These are phyloP conservation scores for Parasteatoda tepidariorum DNA, from an alignment of 1,140 invertebrate species.

Conservation along the genomic window DNA sequence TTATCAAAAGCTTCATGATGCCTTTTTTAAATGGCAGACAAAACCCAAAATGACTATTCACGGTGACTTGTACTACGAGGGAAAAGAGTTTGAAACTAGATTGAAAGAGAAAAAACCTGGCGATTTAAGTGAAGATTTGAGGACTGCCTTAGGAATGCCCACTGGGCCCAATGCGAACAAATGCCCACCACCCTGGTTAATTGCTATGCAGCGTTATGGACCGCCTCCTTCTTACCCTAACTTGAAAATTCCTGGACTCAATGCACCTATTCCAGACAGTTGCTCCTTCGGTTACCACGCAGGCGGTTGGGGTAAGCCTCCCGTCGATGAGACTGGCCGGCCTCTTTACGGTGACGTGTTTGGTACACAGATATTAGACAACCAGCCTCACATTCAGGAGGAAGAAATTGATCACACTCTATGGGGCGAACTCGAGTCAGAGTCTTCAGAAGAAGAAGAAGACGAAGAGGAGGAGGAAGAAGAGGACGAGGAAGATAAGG, in stretches of 20 bases:
- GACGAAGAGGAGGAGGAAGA: slow-evolving; percentile 75
- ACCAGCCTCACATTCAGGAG: slow-evolving; percentile 73
- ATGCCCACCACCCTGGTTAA: slow-evolving; percentile 98
- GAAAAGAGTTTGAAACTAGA: slow-evolving; percentile 99
- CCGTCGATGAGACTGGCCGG: slow-evolving; percentile 97
- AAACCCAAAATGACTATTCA: slow-evolving; percentile 99
- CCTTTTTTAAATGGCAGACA: slow-evolving; percentile 99
- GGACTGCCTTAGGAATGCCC: slow-evolving; percentile 98
- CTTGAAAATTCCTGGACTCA: slow-evolving; percentile 94
- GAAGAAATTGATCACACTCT: slow-evolving; percentile 90
- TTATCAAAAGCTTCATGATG: slow-evolving; percentile 99
- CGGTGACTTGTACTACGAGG: slow-evolving; percentile 99
- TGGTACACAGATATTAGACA: slow-evolving; percentile 71
- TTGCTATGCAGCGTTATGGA: slow-evolving; percentile 99
- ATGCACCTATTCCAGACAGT: slow-evolving; percentile 93
- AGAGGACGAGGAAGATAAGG: slow-evolving; percentile 65
- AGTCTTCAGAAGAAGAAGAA: slow-evolving; percentile 85
- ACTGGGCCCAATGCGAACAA: slow-evolving; percentile 80
- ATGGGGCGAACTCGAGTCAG: slow-evolving; percentile 98
- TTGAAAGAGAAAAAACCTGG: slow-evolving; percentile 99
- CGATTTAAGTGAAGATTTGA: slow-evolving; percentile 93
- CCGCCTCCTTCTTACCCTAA: slow-evolving; percentile 99
- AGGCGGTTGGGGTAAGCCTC: slow-evolving; percentile 99
- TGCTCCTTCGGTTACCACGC: slow-evolving; percentile 99
- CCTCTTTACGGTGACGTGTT: slow-evolving; percentile 99